These are phyloP conservation scores for Heloderma charlesbogerti DNA, from an alignment of 2,113 vertebrate genomes.

Conservation along the genomic window DNA sequence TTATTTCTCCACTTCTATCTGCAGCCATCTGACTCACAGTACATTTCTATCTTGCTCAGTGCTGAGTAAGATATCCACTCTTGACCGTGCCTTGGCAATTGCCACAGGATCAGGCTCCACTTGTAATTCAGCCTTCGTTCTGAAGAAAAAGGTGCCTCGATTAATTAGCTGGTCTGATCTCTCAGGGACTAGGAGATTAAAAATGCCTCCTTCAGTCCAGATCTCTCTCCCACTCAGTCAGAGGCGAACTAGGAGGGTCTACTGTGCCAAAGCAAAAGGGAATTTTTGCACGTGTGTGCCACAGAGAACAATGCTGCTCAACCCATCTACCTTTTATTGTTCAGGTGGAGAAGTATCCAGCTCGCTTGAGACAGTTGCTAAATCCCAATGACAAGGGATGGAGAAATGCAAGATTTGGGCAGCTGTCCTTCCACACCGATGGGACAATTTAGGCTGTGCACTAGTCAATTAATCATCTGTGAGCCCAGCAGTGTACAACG, in stretches of 20 bases:
- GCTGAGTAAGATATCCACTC: not conserved
- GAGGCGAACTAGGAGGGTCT: not conserved
- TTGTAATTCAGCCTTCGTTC: not conserved
- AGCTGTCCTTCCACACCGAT: not conserved
- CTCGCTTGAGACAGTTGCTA: not conserved
- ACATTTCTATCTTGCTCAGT: not conserved
- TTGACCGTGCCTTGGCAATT: too few species aligned
- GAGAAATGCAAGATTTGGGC: not conserved
- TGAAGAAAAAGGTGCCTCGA: not conserved
- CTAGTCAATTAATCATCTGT: not conserved
- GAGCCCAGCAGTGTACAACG: not conserved
- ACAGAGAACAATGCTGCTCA: not conserved
- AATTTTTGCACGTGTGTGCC: not conserved
- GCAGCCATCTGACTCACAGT: not conserved
- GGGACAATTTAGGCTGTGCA: not conserved
- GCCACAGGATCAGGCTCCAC: not conserved
- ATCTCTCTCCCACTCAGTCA: not conserved
- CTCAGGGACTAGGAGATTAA: not conserved
- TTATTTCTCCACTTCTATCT: not conserved
- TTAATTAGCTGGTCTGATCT: not conserved
- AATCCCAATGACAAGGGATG: not conserved
- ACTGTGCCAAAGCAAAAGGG: not conserved
- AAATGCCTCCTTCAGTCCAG: not conserved
- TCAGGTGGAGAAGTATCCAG: too few species aligned
- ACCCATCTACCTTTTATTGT: not conserved